phyloP scores from a whole-genome alignment of 2,113 vertebrate species.

The human region GRCh38 chr5:34864501-34865000 shows the following conservation, averaged over 20 bases:
- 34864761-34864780: not conserved
- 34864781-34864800: not conserved
- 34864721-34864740: not conserved
- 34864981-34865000: not conserved
- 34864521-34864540: slow-evolving; percentile 71
- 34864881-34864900: not conserved
- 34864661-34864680: not conserved
- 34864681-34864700: not conserved
- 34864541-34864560: slow-evolving; percentile 73
- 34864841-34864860: not conserved
- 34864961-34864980: not conserved
- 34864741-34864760: not conserved
- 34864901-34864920: not conserved
- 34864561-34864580: slow-evolving; percentile 64
- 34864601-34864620: not conserved
- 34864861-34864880: not conserved
- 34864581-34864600: not conserved
- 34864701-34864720: no score
- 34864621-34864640: not conserved
- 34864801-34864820: not conserved
- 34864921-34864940: not conserved
- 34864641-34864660: not conserved
- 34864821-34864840: not conserved
- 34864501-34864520: not conserved
- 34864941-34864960: not conserved